Evolutionary conservation across 2,888 invertebrate species (phyloP), one percentile per base, ranked within the genome.

Genomic region (Parnassius mnemosyne): DNA sequence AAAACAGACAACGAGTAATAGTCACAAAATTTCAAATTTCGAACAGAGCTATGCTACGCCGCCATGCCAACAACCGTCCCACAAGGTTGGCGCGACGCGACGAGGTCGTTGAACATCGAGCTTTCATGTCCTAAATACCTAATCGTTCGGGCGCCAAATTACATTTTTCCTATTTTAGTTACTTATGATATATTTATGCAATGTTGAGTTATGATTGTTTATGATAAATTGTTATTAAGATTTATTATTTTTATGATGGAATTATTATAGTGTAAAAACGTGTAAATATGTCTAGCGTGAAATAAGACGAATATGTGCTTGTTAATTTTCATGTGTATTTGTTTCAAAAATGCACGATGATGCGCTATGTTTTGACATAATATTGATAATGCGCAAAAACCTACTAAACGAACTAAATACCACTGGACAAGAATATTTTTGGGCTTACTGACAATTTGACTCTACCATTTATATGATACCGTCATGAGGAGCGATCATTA

Each of bases 61-160:
- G 71, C 69, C 72, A 73, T 69, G 72, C 72, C 70, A 71, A 71
- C 75, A 73, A 69, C 69, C 77, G 73, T 71, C 73, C 73, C 70
- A 77, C 84, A 84, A 85, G 85, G 85, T 83, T 83, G 83, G 74
- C 80, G 82, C 81, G 83, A 77, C 83, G 72, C 79, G 75, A 73
- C 84, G 87, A 88, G 89, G 88, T 88, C 89, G 84, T 79, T 85
- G 87, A 79, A 88, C 85, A 85, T 76, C 73, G 78, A 77, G 81
- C 68, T 84, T 84, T 81, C 80, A 83, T 84, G 87, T 83, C 86
- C 89, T 82, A 87, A 86, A 88, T 89, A 86, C 83, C 82, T 83
- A 84, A 80, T 77, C 77, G 72, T 72, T 63, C 64, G 64, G 71
- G 71, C 73, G 73, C 74, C 73, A 74, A 75, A 72, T 59, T 59